Percentiles rank a stretch among this genome's conserved stretches.
Evolutionary conservation across 2,113 vertebrate genomes (phyloP).

Genomic region (pig (Sus scrofa)): T2T-Sscrofa CM000812.6:7099001-7099500

Average conservation of each 20-base stretch:
- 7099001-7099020: too few relatives aligned
- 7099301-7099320: neutral
- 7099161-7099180: neutral
- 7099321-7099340: neutral
- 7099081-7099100: too few relatives aligned
- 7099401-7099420: rapidly evolving
- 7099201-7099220: too few relatives aligned
- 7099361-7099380: neutral
- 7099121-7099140: too few relatives aligned
- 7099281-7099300: neutral
- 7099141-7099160: too few relatives aligned
- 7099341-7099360: too few relatives aligned
- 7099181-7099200: neutral
- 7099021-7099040: too few relatives aligned
- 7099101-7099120: too few relatives aligned
- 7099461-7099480: rapidly evolving
- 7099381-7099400: rapidly evolving
- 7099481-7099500: rapidly evolving
- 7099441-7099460: rapidly evolving
- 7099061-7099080: too few relatives aligned
- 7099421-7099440: rapidly evolving
- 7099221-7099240: neutral
- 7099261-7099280: neutral
- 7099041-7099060: too few relatives aligned
- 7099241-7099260: too few relatives aligned